Percentiles rank a stretch among this genome's conserved stretches.
These are phyloP conservation scores for Drymodes brunneopygia DNA, from an alignment of 2,113 vertebrate genomes.

Conservation along the genomic window DNA sequence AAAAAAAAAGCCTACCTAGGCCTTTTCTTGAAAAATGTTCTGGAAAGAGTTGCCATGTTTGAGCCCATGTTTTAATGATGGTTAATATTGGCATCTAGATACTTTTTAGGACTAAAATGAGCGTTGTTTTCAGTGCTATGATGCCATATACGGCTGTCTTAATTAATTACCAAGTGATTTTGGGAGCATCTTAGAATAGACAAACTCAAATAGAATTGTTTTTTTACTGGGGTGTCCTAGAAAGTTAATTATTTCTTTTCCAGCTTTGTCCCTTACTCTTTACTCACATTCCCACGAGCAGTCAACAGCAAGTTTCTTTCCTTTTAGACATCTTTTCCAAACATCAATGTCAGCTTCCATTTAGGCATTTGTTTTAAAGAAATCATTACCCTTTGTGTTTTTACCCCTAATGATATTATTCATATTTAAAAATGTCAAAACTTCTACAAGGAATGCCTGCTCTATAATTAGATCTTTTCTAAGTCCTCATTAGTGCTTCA, in stretches of 20 bases:
- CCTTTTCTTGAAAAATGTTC: neutral
- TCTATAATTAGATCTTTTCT: neutral
- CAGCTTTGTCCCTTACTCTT: neutral
- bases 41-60: neutral
- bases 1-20: neutral
- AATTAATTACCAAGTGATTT: neutral
- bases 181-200: neutral
- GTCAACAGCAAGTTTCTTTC: neutral
- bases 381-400: neutral
- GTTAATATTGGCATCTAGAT: neutral
- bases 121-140: neutral
- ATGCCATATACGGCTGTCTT: neutral
- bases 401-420: neutral
- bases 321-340: neutral
- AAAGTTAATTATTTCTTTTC: neutral
- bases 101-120: neutral
- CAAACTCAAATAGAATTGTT: accelerated
- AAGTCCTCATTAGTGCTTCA: neutral
- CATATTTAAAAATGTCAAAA: neutral
- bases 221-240: neutral
- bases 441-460: neutral
- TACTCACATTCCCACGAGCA: neutral
- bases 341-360: neutral
- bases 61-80: neutral
- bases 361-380: neutral